Conservation (phyloP, 2,888 invertebrate genomes). For the Heliconius ismenius region DNA sequence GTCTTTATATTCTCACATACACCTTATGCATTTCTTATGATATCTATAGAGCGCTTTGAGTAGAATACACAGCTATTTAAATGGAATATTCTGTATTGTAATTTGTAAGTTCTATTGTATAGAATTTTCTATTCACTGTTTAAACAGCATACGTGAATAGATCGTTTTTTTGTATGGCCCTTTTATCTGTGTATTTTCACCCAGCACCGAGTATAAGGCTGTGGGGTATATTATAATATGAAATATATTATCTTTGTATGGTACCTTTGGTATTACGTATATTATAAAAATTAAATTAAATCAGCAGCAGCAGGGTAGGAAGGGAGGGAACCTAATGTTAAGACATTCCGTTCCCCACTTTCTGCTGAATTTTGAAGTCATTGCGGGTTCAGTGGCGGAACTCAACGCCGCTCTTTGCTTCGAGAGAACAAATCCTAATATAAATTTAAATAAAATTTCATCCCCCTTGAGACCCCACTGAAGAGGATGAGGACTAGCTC, state of each 20-base stretch:
- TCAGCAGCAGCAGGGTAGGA: no score
- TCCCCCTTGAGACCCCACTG: no score
- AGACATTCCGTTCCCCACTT: no score
- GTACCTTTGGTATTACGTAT: neutral
- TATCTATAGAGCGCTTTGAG: slow-evolving; percentile 66
- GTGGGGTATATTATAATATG: neutral
- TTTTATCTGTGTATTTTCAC: slow-evolving; percentile 40
- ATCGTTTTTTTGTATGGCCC: slow-evolving; percentile 48
- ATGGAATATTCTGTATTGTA: slow-evolving; percentile 75
- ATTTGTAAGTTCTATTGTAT: slow-evolving; percentile 68
- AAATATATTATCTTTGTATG: neutral
- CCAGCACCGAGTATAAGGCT: neutral
- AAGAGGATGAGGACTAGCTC: no score
- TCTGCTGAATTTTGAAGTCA: no score
- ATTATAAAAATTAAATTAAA: neutral
- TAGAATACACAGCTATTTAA: slow-evolving; percentile 74
- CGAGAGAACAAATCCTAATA: no score
- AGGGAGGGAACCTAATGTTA: no score
- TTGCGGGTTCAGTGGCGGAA: no score
- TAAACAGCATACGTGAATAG: slow-evolving; percentile 62
- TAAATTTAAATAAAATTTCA: no score
- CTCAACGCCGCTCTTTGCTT: no score
- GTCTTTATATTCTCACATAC: slow-evolving; percentile 46
- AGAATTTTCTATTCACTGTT: slow-evolving; percentile 72
- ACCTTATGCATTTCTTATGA: slow-evolving; percentile 75